Percentiles rank a stretch among this genome's conserved stretches.
phyloP scores from a whole-genome alignment of 1,140 invertebrate species.

The Frieseomelitta varia region DNA sequence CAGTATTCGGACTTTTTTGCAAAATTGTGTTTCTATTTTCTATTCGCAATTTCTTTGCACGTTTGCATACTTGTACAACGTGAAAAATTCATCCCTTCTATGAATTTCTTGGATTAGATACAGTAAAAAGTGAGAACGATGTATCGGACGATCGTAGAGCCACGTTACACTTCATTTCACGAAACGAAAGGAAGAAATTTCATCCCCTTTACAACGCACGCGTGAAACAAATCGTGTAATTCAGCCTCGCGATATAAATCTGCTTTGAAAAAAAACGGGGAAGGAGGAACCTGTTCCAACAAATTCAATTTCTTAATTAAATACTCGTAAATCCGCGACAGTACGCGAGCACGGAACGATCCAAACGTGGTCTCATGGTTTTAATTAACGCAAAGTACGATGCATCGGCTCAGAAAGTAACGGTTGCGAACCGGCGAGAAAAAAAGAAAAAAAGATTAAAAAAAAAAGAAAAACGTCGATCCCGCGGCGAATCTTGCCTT shows the following conservation, averaged over 20 bases:
- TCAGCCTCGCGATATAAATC: not conserved
- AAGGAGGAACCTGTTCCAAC: not conserved
- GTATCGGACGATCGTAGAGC: too few species aligned
- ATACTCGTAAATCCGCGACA: not conserved
- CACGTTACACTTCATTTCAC: too few species aligned
- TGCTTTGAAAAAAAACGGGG: not conserved
- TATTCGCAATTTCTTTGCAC: too few species aligned
- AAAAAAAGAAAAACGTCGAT: not conserved
- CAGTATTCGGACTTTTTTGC: too few species aligned
- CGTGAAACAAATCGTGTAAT: not conserved
- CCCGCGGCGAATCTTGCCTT: not conserved
- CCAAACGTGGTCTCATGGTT: not conserved
- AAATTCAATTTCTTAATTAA: conserved; percentile 9
- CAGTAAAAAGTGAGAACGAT: too few species aligned
- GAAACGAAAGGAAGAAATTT: too few species aligned
- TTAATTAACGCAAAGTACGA: not conserved
- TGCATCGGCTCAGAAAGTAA: not conserved
- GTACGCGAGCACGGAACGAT: not conserved
- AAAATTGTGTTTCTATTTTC: too few species aligned
- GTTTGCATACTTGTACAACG: too few species aligned
- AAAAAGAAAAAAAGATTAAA: not conserved
- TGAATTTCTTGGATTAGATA: too few species aligned
- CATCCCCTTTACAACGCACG: not conserved
- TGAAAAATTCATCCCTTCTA: too few species aligned
- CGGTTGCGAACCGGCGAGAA: not conserved